Conservation (phyloP, 2,888 invertebrate species). For the Listrodromus nycthemerus region DNA sequence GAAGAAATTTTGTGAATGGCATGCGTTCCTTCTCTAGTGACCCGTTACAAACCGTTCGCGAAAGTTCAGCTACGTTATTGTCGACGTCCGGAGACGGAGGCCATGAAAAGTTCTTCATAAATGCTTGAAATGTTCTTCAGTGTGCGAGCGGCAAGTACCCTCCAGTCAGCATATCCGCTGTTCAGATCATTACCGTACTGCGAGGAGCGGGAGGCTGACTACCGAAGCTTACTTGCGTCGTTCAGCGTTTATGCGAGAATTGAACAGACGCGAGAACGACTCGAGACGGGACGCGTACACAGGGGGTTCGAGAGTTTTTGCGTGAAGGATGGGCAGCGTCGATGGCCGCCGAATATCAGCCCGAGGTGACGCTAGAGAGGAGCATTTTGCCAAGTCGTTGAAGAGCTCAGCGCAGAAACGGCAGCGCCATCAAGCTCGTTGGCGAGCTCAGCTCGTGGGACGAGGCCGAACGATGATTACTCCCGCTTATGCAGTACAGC, state of each 20-base stretch:
- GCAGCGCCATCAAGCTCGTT: slow-evolving; percentile 42
- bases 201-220: slow-evolving; percentile 51
- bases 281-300: background rate
- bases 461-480: slow-evolving; percentile 69
- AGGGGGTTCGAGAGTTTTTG: slow-evolving; percentile 3
- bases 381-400: slow-evolving; percentile 37
- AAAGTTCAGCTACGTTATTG: slow-evolving; percentile 52
- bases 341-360: slow-evolving; percentile 62
- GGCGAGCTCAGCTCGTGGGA: slow-evolving; percentile 42
- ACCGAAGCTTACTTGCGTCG: slow-evolving; percentile 18
- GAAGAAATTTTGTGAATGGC: background rate
- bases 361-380: slow-evolving; percentile 59
- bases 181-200: slow-evolving; percentile 41
- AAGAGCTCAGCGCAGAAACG: slow-evolving; percentile 42
- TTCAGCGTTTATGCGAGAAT: slow-evolving; percentile 16
- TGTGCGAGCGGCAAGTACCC: slow-evolving; percentile 39
- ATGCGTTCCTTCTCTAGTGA: slow-evolving; percentile 10
- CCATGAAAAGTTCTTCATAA: slow-evolving; percentile 50
- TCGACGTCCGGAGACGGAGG: slow-evolving; percentile 27
- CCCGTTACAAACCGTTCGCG: slow-evolving; percentile 40
- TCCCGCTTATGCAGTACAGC: slow-evolving; percentile 69
- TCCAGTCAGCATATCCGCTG: slow-evolving; percentile 26
- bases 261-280: slow-evolving; percentile 16
- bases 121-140: slow-evolving; percentile 47
- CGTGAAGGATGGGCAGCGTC: slow-evolving; percentile 50